Percentiles rank a stretch among this genome's conserved stretches.
These are phyloP conservation scores for Coronaproctus castanopsis DNA, from an alignment of 2,888 invertebrate species.

Conservation along the genomic window DNA sequence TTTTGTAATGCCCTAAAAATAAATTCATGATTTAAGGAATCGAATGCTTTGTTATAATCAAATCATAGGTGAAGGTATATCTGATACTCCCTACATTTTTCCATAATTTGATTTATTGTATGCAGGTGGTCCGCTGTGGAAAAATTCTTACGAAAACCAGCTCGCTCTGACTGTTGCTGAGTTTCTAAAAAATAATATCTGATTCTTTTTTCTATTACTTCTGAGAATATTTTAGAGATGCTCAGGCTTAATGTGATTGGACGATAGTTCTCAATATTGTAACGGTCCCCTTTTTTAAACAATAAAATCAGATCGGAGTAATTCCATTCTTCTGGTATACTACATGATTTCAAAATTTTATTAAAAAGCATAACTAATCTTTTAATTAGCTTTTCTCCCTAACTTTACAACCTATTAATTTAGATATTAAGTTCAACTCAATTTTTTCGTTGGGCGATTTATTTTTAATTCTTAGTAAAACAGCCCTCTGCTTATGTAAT, in stretches of 20 bases:
- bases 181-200: neutral
- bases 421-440: too few species aligned
- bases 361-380: neutral
- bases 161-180: neutral
- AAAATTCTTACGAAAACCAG: neutral
- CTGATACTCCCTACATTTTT: neutral
- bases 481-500: too few species aligned
- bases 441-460: too few species aligned
- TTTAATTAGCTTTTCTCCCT: neutral
- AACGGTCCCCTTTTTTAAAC: neutral
- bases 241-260: neutral
- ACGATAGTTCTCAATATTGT: neutral
- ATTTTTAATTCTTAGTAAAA: too few species aligned
- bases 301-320: neutral
- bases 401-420: too few species aligned
- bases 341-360: neutral
- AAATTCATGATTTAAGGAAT: neutral
- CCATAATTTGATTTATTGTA: neutral
- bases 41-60: neutral
- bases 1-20: neutral
- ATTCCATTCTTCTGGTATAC: neutral
- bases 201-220: neutral
- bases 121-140: neutral
- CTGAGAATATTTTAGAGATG: neutral
- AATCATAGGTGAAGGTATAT: neutral